phyloP scores from a whole-genome alignment of 2,797 vertebrate species.

The Sebastes kiyomatsui region DNA sequence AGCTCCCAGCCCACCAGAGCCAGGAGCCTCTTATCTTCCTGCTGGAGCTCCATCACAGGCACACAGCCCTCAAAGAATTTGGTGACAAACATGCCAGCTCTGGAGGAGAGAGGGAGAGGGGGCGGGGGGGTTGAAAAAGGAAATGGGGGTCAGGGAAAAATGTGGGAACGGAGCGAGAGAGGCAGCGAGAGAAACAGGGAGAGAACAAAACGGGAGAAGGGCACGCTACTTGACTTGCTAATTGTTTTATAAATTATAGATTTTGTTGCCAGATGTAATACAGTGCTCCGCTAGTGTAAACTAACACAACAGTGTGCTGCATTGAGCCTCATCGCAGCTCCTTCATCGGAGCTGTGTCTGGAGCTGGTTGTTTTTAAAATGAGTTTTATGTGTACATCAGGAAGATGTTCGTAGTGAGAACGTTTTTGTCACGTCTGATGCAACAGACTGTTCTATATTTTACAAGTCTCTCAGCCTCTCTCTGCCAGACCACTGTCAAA shows the following conservation, averaged over 20 bases:
- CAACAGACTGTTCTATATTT: constrained; percentile 57
- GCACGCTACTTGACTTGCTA: constrained; percentile 58
- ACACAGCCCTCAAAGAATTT: constrained; percentile 93
- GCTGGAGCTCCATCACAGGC: constrained; percentile 86
- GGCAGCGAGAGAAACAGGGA: not conserved
- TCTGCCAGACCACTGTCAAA: constrained; percentile 25
- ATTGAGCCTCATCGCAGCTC: not conserved
- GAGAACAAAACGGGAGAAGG: constrained; percentile 22
- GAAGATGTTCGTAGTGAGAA: constrained; percentile 35
- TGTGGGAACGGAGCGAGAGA: not conserved
- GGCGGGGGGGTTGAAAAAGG: not conserved
- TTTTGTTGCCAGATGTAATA: constrained; percentile 54
- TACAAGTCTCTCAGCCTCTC: constrained; percentile 26
- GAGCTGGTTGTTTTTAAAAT: constrained; percentile 16
- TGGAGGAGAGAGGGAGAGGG: constrained; percentile 54
- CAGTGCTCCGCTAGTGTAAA: constrained; percentile 30
- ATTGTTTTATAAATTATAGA: constrained; percentile 68
- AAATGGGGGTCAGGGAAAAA: constrained; percentile 9
- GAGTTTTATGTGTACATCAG: constrained; percentile 40
- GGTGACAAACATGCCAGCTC: constrained; percentile 95
- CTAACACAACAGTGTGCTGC: constrained; percentile 19
- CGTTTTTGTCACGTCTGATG: constrained; percentile 63
- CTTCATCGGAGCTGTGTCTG: constrained; percentile 2
- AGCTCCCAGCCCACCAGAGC: constrained; percentile 90
- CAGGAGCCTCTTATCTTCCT: constrained; percentile 89